Percentiles rank a stretch among this genome's conserved stretches.
Conservation (phyloP, 2,113 vertebrate genomes). For the Entelurus aequoreus region DNA sequence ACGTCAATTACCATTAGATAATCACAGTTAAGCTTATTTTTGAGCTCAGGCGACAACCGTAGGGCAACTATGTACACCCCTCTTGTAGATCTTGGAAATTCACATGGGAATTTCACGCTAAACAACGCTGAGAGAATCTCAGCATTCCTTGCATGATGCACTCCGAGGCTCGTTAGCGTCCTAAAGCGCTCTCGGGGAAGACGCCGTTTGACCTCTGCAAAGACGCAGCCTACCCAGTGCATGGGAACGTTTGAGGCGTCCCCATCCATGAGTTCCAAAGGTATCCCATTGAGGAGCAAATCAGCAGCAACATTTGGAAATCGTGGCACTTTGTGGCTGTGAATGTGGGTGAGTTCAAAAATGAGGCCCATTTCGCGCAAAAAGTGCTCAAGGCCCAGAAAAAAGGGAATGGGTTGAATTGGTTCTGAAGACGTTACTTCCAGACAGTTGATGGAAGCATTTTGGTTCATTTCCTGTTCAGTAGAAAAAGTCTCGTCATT, state of each 20-base stretch:
- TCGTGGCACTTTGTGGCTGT: constrained; percentile 45
- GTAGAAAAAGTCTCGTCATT: constrained; percentile 1
- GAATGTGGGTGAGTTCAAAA: constrained; percentile 61
- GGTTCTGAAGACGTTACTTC: background rate
- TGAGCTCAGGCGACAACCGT: constrained; percentile 60
- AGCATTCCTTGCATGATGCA: constrained; percentile 58
- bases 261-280: constrained; percentile 70
- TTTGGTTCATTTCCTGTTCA: background rate
- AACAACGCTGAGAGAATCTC: constrained; percentile 81
- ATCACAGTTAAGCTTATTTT: constrained; percentile 70
- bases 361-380: constrained; percentile 69
- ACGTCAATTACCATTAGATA: constrained; percentile 77
- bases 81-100: constrained; percentile 52
- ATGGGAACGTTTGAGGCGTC: constrained; percentile 62
- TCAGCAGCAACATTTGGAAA: constrained; percentile 62
- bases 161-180: constrained; percentile 53
- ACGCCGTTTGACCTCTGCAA: constrained; percentile 53
- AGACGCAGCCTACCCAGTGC: constrained; percentile 57
- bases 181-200: constrained; percentile 43
- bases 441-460: constrained; percentile 13
- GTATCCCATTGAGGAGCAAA: constrained; percentile 62
- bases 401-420: constrained; percentile 12
- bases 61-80: constrained; percentile 69
- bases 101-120: constrained; percentile 70
- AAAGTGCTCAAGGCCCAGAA: constrained; percentile 69